Evolutionary conservation across 2,797 vertebrate species (phyloP).

Genomic region (Graptemys geographica): DNA sequence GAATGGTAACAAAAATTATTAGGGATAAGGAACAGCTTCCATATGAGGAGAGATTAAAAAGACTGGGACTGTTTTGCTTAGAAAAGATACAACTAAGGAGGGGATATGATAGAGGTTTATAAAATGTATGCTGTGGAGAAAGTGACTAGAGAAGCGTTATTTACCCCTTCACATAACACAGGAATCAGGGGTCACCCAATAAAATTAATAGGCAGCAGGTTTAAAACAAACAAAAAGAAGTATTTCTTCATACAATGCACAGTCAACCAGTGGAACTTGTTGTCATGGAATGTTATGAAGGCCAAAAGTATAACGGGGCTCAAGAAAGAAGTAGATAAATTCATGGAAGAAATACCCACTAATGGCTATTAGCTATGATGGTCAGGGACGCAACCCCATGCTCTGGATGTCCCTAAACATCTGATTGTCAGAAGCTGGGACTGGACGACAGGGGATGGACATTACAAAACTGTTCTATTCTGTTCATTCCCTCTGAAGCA

Average conservation of each 20-base stretch:
- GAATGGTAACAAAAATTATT: background rate
- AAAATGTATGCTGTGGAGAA: background rate
- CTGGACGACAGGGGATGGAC: background rate
- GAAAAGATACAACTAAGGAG: background rate
- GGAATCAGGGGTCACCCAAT: background rate
- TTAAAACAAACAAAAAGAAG: background rate
- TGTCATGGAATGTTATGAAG: background rate
- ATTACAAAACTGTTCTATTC: background rate
- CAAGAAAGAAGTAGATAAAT: background rate
- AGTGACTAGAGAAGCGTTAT: background rate
- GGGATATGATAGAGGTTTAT: background rate
- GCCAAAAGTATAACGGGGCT: background rate
- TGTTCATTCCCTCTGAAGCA: background rate
- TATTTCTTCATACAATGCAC: background rate
- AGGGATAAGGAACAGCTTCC: background rate
- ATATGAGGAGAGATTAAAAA: background rate
- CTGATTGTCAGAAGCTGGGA: background rate
- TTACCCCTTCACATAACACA: background rate
- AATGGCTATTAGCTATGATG: background rate
- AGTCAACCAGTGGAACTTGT: background rate
- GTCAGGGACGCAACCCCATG: background rate
- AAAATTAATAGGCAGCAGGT: background rate
- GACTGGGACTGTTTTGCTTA: background rate
- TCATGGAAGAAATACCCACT: background rate
- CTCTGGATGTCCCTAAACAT: background rate